Percentiles rank a stretch among this genome's conserved stretches.
phyloP scores from a whole-genome alignment of 2,888 invertebrate species.

The Belgica antarctica region DNA sequence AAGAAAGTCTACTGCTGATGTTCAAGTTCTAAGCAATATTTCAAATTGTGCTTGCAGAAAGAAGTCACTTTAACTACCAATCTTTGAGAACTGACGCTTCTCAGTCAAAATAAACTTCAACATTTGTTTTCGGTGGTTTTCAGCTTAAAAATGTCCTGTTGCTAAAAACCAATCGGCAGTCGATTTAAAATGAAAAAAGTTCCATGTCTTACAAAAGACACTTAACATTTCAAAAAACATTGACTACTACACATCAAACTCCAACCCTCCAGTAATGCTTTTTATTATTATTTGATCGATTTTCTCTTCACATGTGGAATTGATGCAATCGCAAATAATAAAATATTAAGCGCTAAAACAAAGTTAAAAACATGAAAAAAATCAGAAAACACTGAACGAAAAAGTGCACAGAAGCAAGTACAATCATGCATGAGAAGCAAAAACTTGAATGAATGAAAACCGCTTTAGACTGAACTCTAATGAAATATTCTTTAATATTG shows the following conservation, averaged over 20 bases:
- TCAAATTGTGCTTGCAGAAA: too few relatives aligned
- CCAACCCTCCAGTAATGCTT: not conserved
- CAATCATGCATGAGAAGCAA: not conserved
- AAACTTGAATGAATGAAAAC: slow-evolving; percentile 11
- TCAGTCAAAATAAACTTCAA: too few relatives aligned
- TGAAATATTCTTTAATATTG: slow-evolving; percentile 37
- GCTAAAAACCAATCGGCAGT: too few relatives aligned
- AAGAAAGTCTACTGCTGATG: too few relatives aligned
- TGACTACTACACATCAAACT: slow-evolving; percentile 4
- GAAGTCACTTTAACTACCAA: too few relatives aligned
- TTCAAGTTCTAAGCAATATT: too few relatives aligned
- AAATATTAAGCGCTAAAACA: slow-evolving; percentile 3
- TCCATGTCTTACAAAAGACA: not conserved
- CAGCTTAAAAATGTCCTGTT: too few relatives aligned
- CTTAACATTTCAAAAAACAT: slow-evolving; percentile 17
- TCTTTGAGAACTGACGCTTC: too few relatives aligned
- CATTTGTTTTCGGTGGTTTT: too few relatives aligned
- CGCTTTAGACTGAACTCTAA: slow-evolving; percentile 28
- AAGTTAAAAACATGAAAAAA: slow-evolving; percentile 20
- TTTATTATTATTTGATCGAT: slow-evolving; percentile 22
- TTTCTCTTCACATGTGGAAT: not conserved
- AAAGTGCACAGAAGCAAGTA: not conserved
- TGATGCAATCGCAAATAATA: slow-evolving; percentile 22
- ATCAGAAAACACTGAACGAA: not conserved
- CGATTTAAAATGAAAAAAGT: too few relatives aligned